Evolutionary conservation across 1,140 invertebrate species (phyloP), one percentile per base, ranked within the genome.

Genomic region (Sarcophaga peregrina): DNA sequence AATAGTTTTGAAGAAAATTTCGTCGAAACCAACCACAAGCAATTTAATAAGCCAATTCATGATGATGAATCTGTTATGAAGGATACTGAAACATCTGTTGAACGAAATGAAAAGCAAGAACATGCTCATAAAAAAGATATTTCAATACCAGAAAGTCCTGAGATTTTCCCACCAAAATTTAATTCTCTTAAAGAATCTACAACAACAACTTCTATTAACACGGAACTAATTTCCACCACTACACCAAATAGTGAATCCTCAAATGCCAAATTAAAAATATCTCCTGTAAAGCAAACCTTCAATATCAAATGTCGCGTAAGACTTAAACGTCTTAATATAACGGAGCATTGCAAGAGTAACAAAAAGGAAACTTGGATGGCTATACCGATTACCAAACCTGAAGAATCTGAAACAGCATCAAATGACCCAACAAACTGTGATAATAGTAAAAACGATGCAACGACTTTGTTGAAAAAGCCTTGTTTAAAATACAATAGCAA

Each of bases 331-430:
- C 62, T 68, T 5, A 68, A 68, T 25, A 68, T 68, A 7, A 9
- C 15, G 17, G 17, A 68, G 10, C 62, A 68, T 25, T 25, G n/a
- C 10, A 68, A 68, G 8, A 20, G n/a, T 8, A 17, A 15, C 1
- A 68, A 68, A n/a, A 68, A 68, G n/a, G 17, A 68, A 68, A 68
- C 62, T 68, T 68, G 62, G 62, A 68, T 68, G 62, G 62, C 62
- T 20, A 68, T 68, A 25, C 62, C 62, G n/a, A 9, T 68, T 9
- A 68, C 62, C 9, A 68, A 68, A 68, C 17, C 62, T 7, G 62
- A 68, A 3, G 62, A 6, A 5, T 5, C n/a, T 5, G 62, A 20
- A 0, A 68, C 17, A 68, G n/a, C 54, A n/a, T 20, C 17, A 20
- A 68, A 25, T 68, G n/a, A 68, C 7, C 17, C 20, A n/a, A 20